Evolutionary conservation across 2,888 invertebrate genomes (phyloP).

Genomic region (Cyaniris semiargus): DNA sequence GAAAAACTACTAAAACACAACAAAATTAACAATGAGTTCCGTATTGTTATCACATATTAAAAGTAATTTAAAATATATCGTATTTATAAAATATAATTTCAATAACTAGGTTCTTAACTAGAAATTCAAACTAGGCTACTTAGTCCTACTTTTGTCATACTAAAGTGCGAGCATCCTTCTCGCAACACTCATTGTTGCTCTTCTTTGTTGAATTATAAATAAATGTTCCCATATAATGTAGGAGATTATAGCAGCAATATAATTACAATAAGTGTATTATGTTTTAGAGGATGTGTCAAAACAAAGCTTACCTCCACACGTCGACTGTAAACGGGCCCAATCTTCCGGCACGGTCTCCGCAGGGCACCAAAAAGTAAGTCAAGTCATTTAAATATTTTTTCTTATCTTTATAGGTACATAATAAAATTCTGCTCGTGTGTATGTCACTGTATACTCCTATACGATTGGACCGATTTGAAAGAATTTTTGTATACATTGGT

Average conservation of each 20-base stretch:
- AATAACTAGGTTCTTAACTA: not conserved
- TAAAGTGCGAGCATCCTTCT: no score
- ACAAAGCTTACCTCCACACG: not conserved
- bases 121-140: no score
- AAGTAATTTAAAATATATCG: not conserved
- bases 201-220: no score
- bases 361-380: not conserved
- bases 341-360: not conserved
- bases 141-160: no score
- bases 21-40: not conserved
- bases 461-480: no score
- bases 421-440: no score
- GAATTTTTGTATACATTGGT: no score
- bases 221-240: no score
- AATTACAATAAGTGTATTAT: not conserved
- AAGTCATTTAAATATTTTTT: not conserved
- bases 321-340: not conserved
- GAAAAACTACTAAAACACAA: not conserved
- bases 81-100: not conserved
- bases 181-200: no score
- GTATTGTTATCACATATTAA: not conserved
- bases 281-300: conserved; percentile 7
- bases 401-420: no score
- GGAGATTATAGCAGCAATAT: no score
- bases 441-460: no score